Evolutionary conservation across 2,888 invertebrate species (phyloP).

Genomic region (Heliconius aoede): DNA sequence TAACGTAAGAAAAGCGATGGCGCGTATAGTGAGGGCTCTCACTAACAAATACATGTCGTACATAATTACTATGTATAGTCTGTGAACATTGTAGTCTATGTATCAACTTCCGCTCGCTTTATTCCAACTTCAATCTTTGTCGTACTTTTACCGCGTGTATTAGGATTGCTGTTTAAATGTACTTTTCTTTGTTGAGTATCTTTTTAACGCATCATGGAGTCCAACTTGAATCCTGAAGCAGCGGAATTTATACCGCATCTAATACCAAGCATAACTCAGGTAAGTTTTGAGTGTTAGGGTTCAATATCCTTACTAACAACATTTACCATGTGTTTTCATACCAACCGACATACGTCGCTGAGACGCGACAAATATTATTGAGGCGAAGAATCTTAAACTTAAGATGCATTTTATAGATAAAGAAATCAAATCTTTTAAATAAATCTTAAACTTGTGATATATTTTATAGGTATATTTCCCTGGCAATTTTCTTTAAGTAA

Average conservation of each 20-base stretch:
- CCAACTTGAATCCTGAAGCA: slow-evolving; percentile 71
- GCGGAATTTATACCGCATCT: slow-evolving; percentile 72
- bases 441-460: no score
- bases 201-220: slow-evolving; percentile 64
- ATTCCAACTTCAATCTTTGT: slow-evolving; percentile 37
- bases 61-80: neutral
- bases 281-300: slow-evolving; percentile 49
- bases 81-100: slow-evolving; percentile 32
- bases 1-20: neutral
- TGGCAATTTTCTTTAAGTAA: neutral
- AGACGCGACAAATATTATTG: slow-evolving; percentile 9
- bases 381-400: slow-evolving; percentile 6
- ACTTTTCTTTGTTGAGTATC: slow-evolving; percentile 46
- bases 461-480: no score
- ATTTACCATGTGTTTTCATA: slow-evolving; percentile 61
- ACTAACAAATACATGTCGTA: neutral
- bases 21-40: no score
- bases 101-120: slow-evolving; percentile 40
- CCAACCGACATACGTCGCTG: slow-evolving; percentile 13
- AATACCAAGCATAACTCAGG: slow-evolving; percentile 66
- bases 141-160: no score
- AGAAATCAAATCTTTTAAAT: no score
- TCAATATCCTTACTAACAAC: slow-evolving; percentile 52
- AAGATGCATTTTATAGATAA: no score
- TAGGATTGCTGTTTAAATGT: slow-evolving; percentile 51